A percentile compares a stretch with the other conserved stretches of the same genome.
These are phyloP conservation scores for Lepidocolaptes lacrymiger DNA, from an alignment of 2,797 vertebrate species.

Conservation along the genomic window DNA sequence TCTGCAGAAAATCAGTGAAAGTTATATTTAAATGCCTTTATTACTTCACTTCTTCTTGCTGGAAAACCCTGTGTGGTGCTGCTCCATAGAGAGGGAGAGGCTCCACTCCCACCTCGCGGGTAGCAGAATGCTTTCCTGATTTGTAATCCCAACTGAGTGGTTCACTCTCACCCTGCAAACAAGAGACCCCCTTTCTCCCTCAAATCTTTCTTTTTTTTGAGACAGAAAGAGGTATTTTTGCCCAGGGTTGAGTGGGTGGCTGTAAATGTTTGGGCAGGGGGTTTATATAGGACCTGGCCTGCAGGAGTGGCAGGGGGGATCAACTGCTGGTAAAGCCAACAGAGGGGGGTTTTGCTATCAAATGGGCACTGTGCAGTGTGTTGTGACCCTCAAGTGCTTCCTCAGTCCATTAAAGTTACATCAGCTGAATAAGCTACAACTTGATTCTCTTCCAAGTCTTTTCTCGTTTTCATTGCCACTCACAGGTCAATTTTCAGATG, in stretches of 20 bases:
- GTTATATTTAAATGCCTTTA: neutral
- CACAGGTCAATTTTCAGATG: neutral
- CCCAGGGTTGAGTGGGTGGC: neutral
- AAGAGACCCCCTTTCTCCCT: neutral
- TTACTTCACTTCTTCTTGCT: neutral
- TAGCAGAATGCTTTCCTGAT: neutral
- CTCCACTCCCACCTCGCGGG: too few relatives aligned
- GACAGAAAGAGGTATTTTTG: neutral
- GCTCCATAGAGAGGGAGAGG: neutral
- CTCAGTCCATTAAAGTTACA: neutral
- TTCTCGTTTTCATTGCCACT: neutral
- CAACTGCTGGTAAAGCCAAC: neutral
- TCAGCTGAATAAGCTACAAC: neutral
- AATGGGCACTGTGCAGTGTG: neutral
- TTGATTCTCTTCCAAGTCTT: neutral
- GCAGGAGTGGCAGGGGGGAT: neutral
- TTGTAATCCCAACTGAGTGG: neutral
- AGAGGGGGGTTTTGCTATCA: neutral
- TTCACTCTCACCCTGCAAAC: neutral
- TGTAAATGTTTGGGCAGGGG: neutral
- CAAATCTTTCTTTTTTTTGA: neutral
- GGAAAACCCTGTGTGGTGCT: neutral
- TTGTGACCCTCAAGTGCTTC: neutral
- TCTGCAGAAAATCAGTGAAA: neutral
- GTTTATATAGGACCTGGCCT: neutral